Base-by-base conservation (phyloP, 1,140 invertebrate species). In the Zaprionus camerounensis region DNA sequence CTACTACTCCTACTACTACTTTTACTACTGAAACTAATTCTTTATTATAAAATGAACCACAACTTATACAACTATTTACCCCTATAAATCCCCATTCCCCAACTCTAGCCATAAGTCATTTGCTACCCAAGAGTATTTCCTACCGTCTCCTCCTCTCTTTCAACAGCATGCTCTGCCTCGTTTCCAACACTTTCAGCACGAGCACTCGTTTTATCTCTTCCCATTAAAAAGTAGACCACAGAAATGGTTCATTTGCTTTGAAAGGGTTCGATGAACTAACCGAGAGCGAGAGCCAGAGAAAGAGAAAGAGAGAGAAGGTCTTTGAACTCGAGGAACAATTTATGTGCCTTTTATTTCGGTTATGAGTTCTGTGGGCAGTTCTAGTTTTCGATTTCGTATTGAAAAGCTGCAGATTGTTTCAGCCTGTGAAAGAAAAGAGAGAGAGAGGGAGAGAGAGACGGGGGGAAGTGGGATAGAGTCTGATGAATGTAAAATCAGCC, bases 161-260 rank as follows among this genome's bases (percentile, higher is more conserved):
- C 20, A 12, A 11, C 20, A 22, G 1, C 17, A 22, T 9, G 12
- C 46, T 3, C 46, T 12, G 20, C 22, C 17, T 22, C 44, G n/a
- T 46, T 20, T n/a, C 4, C n/a, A 44, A 5, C 41, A n/a, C 41
- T 9, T 17, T 0, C n/a, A 6, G n/a, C 41, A 46, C 20, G 20
- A 3, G 20, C 20, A 51, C 9, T 51, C 20, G 46, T 24, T 51
- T 24, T 22, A 51, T 51, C 46, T 51, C 20, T 24, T 20, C 46
- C 17, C 46, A 51, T 51, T 20, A 24, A 51, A 51, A 51, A 51
- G 20, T 51, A 51, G 46, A 20, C 46, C 46, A 51, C 46, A 51
- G 46, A 51, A 51, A 51, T 24, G 46, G 46, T 51, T 51, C 46
- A 51, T 51, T 51, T 51, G 46, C 46, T 22, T 51, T 11, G 46